Conservation (phyloP, 2,888 invertebrate genomes). For the Lissonota sp. region DNA sequence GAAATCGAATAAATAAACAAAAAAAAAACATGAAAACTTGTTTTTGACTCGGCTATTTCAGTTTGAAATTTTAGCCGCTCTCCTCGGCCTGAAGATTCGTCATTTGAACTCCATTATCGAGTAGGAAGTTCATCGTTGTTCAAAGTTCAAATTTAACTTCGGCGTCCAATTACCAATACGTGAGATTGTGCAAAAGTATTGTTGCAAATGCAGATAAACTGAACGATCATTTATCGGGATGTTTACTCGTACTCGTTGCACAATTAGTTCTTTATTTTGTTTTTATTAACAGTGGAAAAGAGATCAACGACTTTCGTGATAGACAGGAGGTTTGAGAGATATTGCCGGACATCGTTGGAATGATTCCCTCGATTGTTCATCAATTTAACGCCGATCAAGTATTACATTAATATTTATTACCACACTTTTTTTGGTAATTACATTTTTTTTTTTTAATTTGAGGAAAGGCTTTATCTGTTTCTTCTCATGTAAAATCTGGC, state of each 20-base stretch:
- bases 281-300: background rate
- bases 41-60: constrained; percentile 1
- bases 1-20: too few species aligned
- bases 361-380: constrained; percentile 7
- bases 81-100: constrained; percentile 48
- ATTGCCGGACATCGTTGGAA: constrained; percentile 9
- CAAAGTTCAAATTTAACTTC: background rate
- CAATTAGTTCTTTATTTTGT: background rate
- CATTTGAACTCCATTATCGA: constrained; percentile 36
- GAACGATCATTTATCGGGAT: constrained; percentile 29
- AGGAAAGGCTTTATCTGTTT: background rate
- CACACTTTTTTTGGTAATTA: background rate
- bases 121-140: background rate
- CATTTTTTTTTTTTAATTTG: background rate
- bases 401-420: background rate
- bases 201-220: constrained; percentile 11
- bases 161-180: constrained; percentile 17
- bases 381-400: constrained; percentile 41
- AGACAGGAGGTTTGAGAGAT: background rate
- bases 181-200: constrained; percentile 37
- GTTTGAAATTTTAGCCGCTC: constrained; percentile 20
- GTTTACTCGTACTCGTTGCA: constrained; percentile 14
- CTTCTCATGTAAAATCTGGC: background rate
- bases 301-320: background rate
- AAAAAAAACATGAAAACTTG: background rate